A percentile compares a stretch with the other conserved stretches of the same genome.
Evolutionary conservation across 1,140 invertebrate genomes (phyloP).

Genomic region (Orussus abietinus): DNA sequence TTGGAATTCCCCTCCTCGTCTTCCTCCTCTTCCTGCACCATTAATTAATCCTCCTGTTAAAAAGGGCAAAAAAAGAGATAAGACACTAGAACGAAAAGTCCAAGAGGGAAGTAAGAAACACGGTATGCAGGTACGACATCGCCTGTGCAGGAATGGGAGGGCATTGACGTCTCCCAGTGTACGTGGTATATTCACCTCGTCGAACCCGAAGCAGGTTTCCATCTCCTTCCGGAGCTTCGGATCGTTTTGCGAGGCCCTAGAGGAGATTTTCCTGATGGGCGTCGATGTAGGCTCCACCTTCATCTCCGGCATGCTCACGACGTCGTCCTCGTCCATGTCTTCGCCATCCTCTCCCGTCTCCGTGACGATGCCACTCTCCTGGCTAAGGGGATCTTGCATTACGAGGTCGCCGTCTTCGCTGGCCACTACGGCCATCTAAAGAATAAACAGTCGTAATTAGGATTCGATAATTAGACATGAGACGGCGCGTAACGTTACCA

Average conservation of each 20-base stretch:
- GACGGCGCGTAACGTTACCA: too few species aligned
- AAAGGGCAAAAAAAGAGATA: too few species aligned
- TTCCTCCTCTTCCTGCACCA: slow-evolving; percentile 40
- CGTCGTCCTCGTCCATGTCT: slow-evolving; percentile 42
- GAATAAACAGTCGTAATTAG: too few species aligned
- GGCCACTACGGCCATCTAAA: slow-evolving; percentile 48
- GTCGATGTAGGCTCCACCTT: slow-evolving; percentile 34
- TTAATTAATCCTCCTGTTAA: too few species aligned
- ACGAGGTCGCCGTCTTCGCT: slow-evolving; percentile 50
- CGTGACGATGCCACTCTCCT: slow-evolving; percentile 40
- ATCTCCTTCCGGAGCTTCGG: slow-evolving; percentile 63
- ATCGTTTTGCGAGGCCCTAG: slow-evolving; percentile 44
- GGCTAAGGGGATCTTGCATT: slow-evolving; percentile 50
- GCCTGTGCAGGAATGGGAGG: too few species aligned
- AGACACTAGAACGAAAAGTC: too few species aligned
- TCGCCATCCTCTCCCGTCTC: slow-evolving; percentile 37
- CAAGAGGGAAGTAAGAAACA: too few species aligned
- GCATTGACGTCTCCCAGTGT: too few species aligned
- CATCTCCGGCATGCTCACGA: slow-evolving; percentile 35
- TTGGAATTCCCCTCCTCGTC: slow-evolving; percentile 35
- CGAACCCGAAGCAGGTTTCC: slow-evolving; percentile 82
- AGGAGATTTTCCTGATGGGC: slow-evolving; percentile 21
- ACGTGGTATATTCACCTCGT: slow-evolving; percentile 67
- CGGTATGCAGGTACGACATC: too few species aligned
- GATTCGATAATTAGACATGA: too few species aligned